Evolutionary conservation across 2,797 vertebrate genomes (phyloP), one percentile per base, ranked within the genome.

Genomic region (Hapalemur alaotrensis): DNA sequence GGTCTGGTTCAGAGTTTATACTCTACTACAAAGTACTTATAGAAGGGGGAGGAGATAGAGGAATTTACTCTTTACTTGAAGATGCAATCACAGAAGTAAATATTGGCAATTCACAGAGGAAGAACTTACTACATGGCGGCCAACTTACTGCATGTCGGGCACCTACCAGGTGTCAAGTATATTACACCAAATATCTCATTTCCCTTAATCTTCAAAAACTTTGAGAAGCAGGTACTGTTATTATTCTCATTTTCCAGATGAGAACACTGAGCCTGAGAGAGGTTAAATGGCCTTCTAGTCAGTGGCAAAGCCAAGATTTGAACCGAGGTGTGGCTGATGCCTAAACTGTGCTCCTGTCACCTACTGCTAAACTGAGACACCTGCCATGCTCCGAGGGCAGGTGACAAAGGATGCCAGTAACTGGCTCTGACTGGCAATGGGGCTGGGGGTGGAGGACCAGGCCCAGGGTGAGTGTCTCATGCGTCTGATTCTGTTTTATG

Each of bases 221-320:
- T 57, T 23, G 72, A 22, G 28, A 41, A 63, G 23, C 1, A 43
- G 14, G n/a, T 10, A 12, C 86, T 41, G 32, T 5, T 43, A 57
- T 22, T 70, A 43, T 61, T 87, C 10, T 54, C 52, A n/a, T n/a
- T 88, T 93, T 93, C 46, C 72, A 52, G 65, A 57, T 48, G 22
- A 88, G 82, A 72, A 75, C 48, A 32, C 32, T 35, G 43, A 75
- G 41, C n/a, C 82, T 57, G 20, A 28, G n/a, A 50, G 52, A 57
- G 4, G 7, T 20, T 30, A 78, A 41, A 14, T 4, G 50, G 67
- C 25, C 61, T 94, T 76, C n/a, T 48, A 41, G 63, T 84, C 9
- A 59, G 35, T 12, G 38, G 48, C 52, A 43, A 54, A 78, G n/a
- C 2, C 54, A 82, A 87, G 48, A 87, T 78, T 73, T 72, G 80